Evolutionary conservation across 2,888 invertebrate species (phyloP).

Genomic region (Eustalomyia histrio): DNA sequence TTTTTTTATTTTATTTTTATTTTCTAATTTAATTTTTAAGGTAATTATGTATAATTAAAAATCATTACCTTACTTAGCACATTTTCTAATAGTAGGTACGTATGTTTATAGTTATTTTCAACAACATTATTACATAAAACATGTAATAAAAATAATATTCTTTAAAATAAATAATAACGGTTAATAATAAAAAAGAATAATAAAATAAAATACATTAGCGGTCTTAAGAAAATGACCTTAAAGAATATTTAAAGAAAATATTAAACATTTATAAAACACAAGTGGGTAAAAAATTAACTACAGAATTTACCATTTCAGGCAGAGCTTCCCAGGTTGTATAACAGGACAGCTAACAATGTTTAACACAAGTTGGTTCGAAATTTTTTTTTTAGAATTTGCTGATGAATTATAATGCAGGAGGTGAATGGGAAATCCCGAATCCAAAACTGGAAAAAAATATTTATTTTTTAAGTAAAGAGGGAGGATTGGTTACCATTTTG

Average conservation of each 20-base stretch:
- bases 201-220: constrained; percentile 24
- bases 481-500: too few species aligned
- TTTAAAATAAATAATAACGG: constrained; percentile 22
- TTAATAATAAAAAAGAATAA: constrained; percentile 23
- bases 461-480: too few species aligned
- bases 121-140: neutral
- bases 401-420: too few species aligned
- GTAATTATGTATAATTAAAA: constrained; percentile 1
- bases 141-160: neutral
- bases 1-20: neutral
- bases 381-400: too few species aligned
- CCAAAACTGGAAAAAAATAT: too few species aligned
- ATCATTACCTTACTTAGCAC: constrained; percentile 19
- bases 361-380: too few species aligned
- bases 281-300: constrained; percentile 9
- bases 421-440: too few species aligned
- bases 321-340: neutral
- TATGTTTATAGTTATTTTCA: constrained; percentile 5
- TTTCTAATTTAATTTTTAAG: neutral
- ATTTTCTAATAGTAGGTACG: too few species aligned
- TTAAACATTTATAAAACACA: constrained; percentile 24
- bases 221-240: constrained; percentile 52
- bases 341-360: too few species aligned
- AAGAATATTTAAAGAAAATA: constrained; percentile 33
- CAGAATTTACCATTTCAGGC: neutral